Evolutionary conservation across 2,888 invertebrate species (phyloP), one percentile per base, ranked within the genome.

Genomic region (Hypena proboscidalis): DNA sequence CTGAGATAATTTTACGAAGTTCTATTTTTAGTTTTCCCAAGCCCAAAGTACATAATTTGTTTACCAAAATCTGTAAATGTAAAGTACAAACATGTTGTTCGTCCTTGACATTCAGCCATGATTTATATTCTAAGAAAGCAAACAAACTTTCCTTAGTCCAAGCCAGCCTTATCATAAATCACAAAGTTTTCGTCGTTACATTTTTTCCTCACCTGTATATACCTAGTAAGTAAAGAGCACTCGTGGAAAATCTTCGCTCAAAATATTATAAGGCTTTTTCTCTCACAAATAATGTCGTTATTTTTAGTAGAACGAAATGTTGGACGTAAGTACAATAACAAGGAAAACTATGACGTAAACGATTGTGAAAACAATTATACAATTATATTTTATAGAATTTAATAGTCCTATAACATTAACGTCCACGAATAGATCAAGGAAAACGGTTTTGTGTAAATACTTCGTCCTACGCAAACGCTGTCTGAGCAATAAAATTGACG

Each of bases 71-170:
- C 17, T 27, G 6, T 14, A 4, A 14, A 1, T 7, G 14, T 6
- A 14, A 27, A 1, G 4, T 14, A 14, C 6, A 38, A 25, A 20
- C 11, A 9, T 26, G 15, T 26, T 14, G 3, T 13, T 17, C 7
- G 25, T 22, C 41, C 32, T 52, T 40, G 54, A 51, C 26, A 58
- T 58, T 50, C 9, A n/a, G 7, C 5, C 4, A 23, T 22, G 29
- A 9, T 35, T 37, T 31, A 39, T 36, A 21, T 54, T 29, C 9
- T n/a, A 27, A 42, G 39, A 39, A 40, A 46, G 1, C 11, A 8
- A 34, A 30, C 5, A 4, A 26, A 15, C 5, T 33, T 45, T 17
- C 7, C 11, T n/a, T n/a, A n/a, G n/a, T n/a, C n/a, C n/a, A n/a
- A n/a, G n/a, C n/a, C 7, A 10, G 3, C 23, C n/a, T 19, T 30